phyloP scores from a whole-genome alignment of 2,888 invertebrate genomes.

The Steromphala cineraria region DNA sequence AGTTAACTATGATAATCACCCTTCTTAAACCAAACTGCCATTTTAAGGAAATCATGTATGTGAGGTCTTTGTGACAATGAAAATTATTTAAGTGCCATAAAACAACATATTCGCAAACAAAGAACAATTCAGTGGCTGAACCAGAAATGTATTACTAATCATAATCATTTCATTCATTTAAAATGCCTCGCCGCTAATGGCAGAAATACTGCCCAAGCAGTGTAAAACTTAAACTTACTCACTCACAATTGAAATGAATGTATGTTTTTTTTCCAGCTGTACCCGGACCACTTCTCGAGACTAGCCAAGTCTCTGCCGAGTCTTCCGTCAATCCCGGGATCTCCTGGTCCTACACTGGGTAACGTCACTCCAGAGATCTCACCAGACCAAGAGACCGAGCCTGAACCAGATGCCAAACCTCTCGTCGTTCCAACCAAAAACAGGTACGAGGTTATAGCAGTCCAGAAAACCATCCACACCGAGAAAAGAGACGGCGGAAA shows the following conservation, averaged over 20 bases:
- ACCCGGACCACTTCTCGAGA: constrained; percentile 33
- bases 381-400: background rate
- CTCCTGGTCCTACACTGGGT: constrained; percentile 28
- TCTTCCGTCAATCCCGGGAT: constrained; percentile 42
- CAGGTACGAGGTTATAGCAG: constrained; percentile 54
- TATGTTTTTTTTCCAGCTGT: constrained; percentile 27
- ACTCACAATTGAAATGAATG: background rate
- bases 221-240: no score
- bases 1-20: no score
- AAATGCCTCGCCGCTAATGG: background rate
- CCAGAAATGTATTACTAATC: background rate
- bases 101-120: no score
- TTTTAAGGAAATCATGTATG: no score
- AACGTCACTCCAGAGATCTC: background rate
- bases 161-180: background rate
- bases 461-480: constrained; percentile 34
- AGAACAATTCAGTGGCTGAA: no score
- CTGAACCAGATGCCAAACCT: constrained; percentile 29
- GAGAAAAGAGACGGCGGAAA: background rate
- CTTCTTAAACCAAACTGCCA: no score
- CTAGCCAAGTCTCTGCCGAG: constrained; percentile 56
- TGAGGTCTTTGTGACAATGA: no score
- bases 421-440: constrained; percentile 47
- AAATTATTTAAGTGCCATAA: no score
- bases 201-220: no score